Conservation (phyloP, 1,140 invertebrate species). For the Drosophila sp. region DNA sequence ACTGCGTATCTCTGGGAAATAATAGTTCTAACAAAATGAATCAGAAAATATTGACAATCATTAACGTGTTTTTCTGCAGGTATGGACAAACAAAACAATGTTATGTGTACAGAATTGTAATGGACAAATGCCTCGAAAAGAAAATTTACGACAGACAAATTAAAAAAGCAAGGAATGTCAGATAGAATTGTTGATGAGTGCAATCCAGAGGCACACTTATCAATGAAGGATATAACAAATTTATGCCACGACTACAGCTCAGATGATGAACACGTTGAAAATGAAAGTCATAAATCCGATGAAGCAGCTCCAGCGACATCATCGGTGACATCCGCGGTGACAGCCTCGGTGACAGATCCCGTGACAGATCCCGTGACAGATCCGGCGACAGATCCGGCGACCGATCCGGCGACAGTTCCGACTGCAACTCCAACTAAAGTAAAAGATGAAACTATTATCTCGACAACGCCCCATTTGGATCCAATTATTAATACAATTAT, state of each 20-base stretch:
- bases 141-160: conserved; percentile 99
- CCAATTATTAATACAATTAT: conserved; percentile 91
- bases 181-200: conserved; percentile 99
- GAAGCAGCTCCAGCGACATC: background rate
- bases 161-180: conserved; percentile 97
- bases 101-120: conserved; percentile 98
- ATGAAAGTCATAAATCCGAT: conserved; percentile 30
- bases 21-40: too few species aligned
- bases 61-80: conserved; percentile 52
- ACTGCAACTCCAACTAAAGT: conserved; percentile 17
- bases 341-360: too few species aligned
- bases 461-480: conserved; percentile 91
- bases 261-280: conserved; percentile 86
- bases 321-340: background rate
- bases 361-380: background rate
- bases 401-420: background rate
- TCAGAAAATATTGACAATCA: background rate
- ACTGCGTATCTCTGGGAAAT: background rate
- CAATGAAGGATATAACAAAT: conserved; percentile 97
- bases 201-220: conserved; percentile 97
- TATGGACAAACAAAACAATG: conserved; percentile 98
- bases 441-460: conserved; percentile 47
- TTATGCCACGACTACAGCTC: conserved; percentile 97
- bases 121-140: conserved; percentile 98
- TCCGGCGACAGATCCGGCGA: background rate